Evolutionary conservation across 2,113 vertebrate species (phyloP).

Genomic region (Egretta garzetta): DNA sequence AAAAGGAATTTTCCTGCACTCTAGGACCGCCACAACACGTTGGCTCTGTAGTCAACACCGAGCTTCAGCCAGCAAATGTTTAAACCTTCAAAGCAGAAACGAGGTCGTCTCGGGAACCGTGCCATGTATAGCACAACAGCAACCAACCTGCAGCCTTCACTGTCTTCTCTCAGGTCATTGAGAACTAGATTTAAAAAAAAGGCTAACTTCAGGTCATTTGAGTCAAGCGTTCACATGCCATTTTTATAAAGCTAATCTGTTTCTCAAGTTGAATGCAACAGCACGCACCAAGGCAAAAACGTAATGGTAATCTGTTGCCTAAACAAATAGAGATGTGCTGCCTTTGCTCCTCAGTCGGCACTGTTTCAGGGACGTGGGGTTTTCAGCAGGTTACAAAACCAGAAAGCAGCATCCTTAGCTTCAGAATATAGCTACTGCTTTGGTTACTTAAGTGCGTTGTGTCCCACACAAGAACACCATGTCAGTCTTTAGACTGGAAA

Average conservation of each 20-base stretch:
- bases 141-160: not conserved
- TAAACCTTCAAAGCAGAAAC: not conserved
- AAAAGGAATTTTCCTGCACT: not conserved
- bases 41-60: not conserved
- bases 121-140: not conserved
- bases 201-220: not conserved
- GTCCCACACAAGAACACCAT: not conserved
- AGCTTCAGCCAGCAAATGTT: not conserved
- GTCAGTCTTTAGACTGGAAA: not conserved
- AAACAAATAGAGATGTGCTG: not conserved
- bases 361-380: not conserved
- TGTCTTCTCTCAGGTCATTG: rapidly evolving
- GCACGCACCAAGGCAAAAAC: not conserved
- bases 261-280: not conserved
- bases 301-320: not conserved
- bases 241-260: not conserved
- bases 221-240: not conserved
- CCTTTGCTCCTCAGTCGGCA: not conserved
- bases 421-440: not conserved
- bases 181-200: not conserved
- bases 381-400: not conserved
- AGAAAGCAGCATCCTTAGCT: not conserved
- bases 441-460: rapidly evolving
- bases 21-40: not conserved
- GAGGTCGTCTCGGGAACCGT: rapidly evolving